Evolutionary conservation across 23 tunicate species (phyloP).

Genomic region (Clavelina lepadiformis): DNA sequence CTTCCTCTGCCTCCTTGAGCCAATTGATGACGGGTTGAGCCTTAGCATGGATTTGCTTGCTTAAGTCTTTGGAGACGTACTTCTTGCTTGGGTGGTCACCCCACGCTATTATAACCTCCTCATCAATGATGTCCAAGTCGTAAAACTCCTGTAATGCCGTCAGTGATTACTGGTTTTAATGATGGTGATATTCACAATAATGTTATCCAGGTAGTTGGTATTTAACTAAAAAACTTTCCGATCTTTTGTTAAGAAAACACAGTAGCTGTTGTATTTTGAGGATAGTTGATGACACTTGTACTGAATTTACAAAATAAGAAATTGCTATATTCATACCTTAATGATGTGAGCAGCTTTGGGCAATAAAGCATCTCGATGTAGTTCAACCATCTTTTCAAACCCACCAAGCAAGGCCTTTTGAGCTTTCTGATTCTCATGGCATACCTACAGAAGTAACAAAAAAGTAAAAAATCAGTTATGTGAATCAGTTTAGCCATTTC

Average conservation of each 20-base stretch:
- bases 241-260: too few relatives aligned
- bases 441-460: constrained; percentile 46
- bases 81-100: constrained; percentile 95
- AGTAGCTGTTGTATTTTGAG: too few relatives aligned
- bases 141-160: constrained; percentile 73
- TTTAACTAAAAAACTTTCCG: too few relatives aligned
- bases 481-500: background rate
- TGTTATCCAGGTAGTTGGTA: too few relatives aligned
- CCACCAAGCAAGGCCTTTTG: constrained; percentile 89
- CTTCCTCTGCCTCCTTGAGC: constrained; percentile 95
- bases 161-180: too few relatives aligned
- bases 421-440: constrained; percentile 82
- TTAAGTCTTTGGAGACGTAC: constrained; percentile 86
- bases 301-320: too few relatives aligned
- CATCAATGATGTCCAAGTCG: constrained; percentile 92
- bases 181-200: too few relatives aligned
- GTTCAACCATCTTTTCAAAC: constrained; percentile 82
- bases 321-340: too few relatives aligned
- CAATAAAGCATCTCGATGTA: constrained; percentile 55
- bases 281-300: too few relatives aligned
- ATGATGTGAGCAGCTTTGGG: constrained; percentile 72
- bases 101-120: constrained; percentile 93
- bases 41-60: constrained; percentile 55
- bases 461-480: background rate
- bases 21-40: constrained; percentile 89